Evolutionary conservation across 2,888 invertebrate species (phyloP).

Genomic region (Lampropteryx suffumata): DNA sequence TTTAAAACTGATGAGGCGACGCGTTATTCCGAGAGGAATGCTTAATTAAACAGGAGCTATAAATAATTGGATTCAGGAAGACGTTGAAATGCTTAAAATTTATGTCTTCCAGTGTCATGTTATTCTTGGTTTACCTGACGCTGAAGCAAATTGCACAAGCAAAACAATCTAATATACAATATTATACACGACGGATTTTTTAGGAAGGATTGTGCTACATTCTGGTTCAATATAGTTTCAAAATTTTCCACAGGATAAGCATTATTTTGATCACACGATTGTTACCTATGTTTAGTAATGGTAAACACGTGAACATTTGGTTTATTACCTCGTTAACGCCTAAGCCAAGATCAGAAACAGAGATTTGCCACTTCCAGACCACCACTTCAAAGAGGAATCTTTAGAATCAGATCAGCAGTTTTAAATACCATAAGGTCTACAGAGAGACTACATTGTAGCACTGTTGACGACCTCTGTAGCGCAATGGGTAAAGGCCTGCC

Average conservation of each 20-base stretch:
- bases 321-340: conserved; percentile 10
- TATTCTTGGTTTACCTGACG: not conserved
- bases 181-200: too few species aligned
- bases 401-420: not conserved
- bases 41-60: conserved; percentile 4
- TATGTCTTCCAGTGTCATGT: not conserved
- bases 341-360: conserved; percentile 6
- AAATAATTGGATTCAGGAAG: conserved; percentile 3
- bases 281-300: not conserved
- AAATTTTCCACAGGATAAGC: not conserved
- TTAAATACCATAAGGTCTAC: too few species aligned
- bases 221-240: too few species aligned
- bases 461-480: too few species aligned
- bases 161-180: too few species aligned
- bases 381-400: not conserved
- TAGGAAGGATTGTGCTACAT: too few species aligned
- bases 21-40: conserved; percentile 5
- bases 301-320: not conserved
- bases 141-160: too few species aligned
- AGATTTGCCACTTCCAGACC: not conserved
- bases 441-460: too few species aligned
- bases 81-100: not conserved
- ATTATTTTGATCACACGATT: not conserved
- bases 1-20: conserved; percentile 13
- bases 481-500: too few species aligned